Percentiles rank a stretch among this genome's conserved stretches.
Evolutionary conservation across 2,113 vertebrate species (phyloP).

Genomic region (Poeciliopsis prolifica): DNA sequence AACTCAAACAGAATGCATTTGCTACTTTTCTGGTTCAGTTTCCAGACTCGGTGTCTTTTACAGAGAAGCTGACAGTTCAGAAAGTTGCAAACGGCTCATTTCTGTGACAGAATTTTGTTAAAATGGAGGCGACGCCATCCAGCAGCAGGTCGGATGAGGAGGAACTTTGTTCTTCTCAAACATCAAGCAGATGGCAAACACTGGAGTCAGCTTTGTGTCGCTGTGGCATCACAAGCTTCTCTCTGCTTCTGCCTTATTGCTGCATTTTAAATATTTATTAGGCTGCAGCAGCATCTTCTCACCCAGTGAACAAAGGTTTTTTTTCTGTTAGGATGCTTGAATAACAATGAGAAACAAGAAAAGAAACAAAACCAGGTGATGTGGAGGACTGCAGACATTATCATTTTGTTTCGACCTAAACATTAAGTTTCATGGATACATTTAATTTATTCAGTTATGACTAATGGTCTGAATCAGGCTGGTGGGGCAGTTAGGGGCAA

Average conservation of each 20-base stretch:
- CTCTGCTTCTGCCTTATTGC: conserved; percentile 55
- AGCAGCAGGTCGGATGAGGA: conserved; percentile 19
- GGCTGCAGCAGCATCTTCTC: conserved; percentile 38
- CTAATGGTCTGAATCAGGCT: background rate
- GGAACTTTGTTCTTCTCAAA: conserved; percentile 20
- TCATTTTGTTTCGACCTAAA: background rate
- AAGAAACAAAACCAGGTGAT: conserved; percentile 8
- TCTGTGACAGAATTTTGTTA: conserved; percentile 19
- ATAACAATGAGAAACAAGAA: conserved; percentile 49
- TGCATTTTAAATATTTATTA: conserved; percentile 73
- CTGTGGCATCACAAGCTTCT: conserved; percentile 62
- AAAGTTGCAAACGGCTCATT: conserved; percentile 38
- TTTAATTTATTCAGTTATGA: background rate
- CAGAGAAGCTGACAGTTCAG: conserved; percentile 11
- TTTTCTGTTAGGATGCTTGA: conserved; percentile 22
- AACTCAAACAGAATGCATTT: conserved; percentile 47
- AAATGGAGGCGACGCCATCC: conserved; percentile 22
- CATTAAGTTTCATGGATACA: background rate
- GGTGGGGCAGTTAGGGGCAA: background rate
- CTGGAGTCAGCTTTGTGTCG: conserved; percentile 47
- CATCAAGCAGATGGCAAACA: conserved; percentile 23
- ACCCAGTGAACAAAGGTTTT: conserved; percentile 38
- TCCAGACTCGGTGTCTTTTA: conserved; percentile 20
- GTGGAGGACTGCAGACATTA: background rate
- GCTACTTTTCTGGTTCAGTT: conserved; percentile 9